Evolutionary conservation across 2,888 invertebrate genomes (phyloP).

Genomic region (Apeira syringaria): DNA sequence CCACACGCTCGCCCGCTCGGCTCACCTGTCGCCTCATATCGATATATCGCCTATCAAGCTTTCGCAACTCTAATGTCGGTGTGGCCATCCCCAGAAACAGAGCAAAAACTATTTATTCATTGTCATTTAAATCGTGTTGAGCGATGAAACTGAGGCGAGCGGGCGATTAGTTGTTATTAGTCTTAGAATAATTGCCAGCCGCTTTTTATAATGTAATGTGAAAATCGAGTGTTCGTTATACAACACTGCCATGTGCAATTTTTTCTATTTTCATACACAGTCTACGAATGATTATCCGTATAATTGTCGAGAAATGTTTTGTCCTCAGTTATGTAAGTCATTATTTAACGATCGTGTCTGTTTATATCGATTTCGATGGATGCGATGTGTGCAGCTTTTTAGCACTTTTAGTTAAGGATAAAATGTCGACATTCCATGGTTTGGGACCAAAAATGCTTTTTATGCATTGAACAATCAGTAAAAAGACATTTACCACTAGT

Average conservation of each 20-base stretch:
- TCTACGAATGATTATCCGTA: constrained; percentile 57
- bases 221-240: constrained; percentile 74
- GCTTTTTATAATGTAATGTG: constrained; percentile 71
- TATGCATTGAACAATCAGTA: constrained; percentile 44
- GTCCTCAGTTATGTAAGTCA: constrained; percentile 64
- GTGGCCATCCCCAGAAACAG: constrained; percentile 12
- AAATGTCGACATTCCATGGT: constrained; percentile 74
- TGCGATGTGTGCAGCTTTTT: constrained; percentile 58
- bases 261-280: constrained; percentile 57
- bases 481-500: constrained; percentile 46
- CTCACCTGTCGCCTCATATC: constrained; percentile 27
- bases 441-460: constrained; percentile 70
- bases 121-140: constrained; percentile 1
- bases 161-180: constrained; percentile 72
- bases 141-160: constrained; percentile 46
- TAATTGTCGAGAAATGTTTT: constrained; percentile 57
- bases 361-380: constrained; percentile 46
- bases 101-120: constrained; percentile 4
- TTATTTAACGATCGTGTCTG: constrained; percentile 67
- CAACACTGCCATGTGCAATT: constrained; percentile 82
- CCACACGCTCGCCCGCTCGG: constrained; percentile 38
- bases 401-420: constrained; percentile 46
- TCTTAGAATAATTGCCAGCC: constrained; percentile 79
- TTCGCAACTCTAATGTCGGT: constrained; percentile 1
- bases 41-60: constrained; percentile 13